Base-by-base conservation (phyloP, 2,113 vertebrate species). In the Clarias magur region DNA sequence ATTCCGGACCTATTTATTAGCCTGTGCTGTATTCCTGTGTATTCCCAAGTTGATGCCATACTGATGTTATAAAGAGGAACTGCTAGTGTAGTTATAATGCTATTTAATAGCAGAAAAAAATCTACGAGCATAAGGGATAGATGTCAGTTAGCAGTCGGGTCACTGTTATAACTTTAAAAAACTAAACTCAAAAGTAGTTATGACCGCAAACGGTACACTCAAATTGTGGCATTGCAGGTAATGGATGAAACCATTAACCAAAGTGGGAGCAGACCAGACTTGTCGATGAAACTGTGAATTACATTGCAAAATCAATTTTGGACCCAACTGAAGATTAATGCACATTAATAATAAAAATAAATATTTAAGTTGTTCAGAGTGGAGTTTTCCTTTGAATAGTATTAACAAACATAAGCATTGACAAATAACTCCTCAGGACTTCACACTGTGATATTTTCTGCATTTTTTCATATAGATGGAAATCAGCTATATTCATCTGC, bases 401-500 rank as follows among this genome's bases (percentile, higher is more conserved):
- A n/a, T 13, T 19, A 53, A 15, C 6, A 59, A 62, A 72, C 38
- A 9, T 42, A 25, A 62, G 38, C 9, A 25, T 17, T 79, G 53
- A 3, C 23, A 53, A 63, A 11, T 56, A 60, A 56, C 5, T 85
- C 11, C 25, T 25, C 8, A 19, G 7, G 17, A 16, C 30, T 72
- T 38, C 13, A 56, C 42, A 57, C 23, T 42, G 56, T 30, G 16
- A 70, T 56, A n/a, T 82, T 68, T 38, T 82, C 30, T 27, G 54
- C 59, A 70, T 38, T 30, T 48, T 84, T 25, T 78, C 67, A 85
- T 63, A 27, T 48, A 56, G 59, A 57, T 83, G 88, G 88, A 88
- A 88, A 72, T 79, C 83, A 72, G 86, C 62, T 89, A 79, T 54
- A 68, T 21, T 73, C 3, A 3, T 85, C 82, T 68, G 38, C 16